Evolutionary conservation across 2,113 vertebrate species (phyloP).

Genomic region (Cygnus atratus): DNA sequence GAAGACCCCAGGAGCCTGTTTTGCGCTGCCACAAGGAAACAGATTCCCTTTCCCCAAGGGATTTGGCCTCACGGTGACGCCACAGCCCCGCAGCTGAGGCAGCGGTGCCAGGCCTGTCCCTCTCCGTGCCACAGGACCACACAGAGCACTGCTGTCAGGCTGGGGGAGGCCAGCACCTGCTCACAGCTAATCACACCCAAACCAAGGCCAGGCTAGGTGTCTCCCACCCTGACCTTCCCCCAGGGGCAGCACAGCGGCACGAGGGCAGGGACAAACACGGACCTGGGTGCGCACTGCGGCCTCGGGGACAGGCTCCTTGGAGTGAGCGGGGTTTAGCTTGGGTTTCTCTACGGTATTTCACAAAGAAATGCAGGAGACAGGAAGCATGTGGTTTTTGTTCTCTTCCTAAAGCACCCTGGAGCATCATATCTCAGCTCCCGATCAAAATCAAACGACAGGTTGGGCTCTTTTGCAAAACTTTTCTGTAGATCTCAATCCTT

Average conservation of each 20-base stretch:
- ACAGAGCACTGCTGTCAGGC: too few relatives aligned
- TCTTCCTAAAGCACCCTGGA: background rate
- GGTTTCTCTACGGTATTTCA: accelerated
- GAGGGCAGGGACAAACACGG: background rate
- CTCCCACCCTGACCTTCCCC: too few relatives aligned
- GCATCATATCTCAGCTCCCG: background rate
- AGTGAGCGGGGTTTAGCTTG: accelerated
- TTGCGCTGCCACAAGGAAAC: accelerated
- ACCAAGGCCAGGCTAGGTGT: background rate
- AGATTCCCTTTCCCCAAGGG: background rate
- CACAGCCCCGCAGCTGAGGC: background rate
- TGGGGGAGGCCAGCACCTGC: too few relatives aligned
- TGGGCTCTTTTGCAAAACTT: background rate
- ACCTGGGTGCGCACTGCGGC: accelerated
- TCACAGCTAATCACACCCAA: accelerated
- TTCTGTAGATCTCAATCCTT: background rate
- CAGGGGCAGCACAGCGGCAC: background rate
- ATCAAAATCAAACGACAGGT: background rate
- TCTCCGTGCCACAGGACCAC: too few relatives aligned
- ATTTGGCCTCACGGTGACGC: too few relatives aligned
- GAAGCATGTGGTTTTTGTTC: background rate
- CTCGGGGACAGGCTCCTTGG: background rate
- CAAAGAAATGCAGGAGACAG: background rate
- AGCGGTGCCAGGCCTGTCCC: accelerated
- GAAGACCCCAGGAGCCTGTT: background rate